Evolutionary conservation across 2,113 vertebrate species (phyloP).

Genomic region (Laterallus jamaicensis): DNA sequence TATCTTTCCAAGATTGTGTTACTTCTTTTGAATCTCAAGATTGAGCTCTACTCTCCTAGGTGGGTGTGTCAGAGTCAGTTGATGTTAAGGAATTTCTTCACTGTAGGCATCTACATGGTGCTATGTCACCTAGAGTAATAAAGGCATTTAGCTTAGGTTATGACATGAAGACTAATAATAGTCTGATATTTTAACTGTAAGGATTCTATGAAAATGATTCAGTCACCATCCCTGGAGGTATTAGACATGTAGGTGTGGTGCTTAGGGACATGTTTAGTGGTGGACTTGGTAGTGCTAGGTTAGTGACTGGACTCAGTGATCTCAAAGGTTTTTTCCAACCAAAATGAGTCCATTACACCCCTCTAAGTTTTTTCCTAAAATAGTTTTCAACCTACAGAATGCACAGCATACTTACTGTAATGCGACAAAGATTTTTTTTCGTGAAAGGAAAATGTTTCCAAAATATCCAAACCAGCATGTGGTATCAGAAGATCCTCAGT

Average conservation of each 20-base stretch:
- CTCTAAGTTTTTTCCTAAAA: background rate
- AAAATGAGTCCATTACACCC: background rate
- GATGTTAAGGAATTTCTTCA: background rate
- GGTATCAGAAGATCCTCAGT: background rate
- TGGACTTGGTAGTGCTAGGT: too few relatives aligned
- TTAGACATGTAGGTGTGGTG: too few relatives aligned
- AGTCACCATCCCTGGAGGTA: too few relatives aligned
- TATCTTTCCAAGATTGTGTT: background rate
- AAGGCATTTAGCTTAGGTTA: background rate
- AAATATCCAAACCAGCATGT: background rate
- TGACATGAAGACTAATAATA: background rate
- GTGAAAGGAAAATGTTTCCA: background rate
- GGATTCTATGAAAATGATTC: too few relatives aligned
- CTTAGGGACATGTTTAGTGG: too few relatives aligned
- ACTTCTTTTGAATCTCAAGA: background rate
- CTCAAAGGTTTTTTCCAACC: too few relatives aligned
- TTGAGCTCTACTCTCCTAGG: background rate
- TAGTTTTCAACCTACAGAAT: background rate
- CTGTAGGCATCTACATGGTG: too few relatives aligned
- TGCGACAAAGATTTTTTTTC: background rate
- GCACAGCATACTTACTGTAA: background rate
- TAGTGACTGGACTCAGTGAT: too few relatives aligned
- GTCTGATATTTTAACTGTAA: background rate
- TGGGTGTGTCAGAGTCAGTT: too few relatives aligned
- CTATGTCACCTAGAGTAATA: background rate